Conservation (phyloP, 2,113 vertebrate genomes). For the Anolis carolinensis region DNA sequence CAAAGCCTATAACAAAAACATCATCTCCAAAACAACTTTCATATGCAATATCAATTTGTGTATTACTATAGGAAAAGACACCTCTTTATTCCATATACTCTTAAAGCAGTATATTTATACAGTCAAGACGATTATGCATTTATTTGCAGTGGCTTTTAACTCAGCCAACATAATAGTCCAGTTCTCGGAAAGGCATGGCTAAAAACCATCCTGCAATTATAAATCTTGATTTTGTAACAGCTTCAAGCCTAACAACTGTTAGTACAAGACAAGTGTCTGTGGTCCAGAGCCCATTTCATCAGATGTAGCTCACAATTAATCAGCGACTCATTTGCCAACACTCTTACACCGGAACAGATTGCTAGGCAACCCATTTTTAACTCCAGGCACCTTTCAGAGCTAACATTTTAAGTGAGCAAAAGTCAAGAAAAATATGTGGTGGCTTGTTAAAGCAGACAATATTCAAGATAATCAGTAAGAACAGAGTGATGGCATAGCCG, state of each 20-base stretch:
- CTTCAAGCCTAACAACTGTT: neutral
- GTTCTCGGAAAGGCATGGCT: neutral
- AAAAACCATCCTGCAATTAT: neutral
- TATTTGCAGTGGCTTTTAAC: neutral
- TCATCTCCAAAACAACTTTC: neutral
- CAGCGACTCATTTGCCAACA: slow-evolving; percentile 11
- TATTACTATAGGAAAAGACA: neutral
- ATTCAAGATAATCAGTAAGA: neutral
- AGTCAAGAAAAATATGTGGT: neutral
- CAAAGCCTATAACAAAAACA: neutral
- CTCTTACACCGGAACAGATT: slow-evolving; percentile 20
- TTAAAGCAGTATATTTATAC: neutral
- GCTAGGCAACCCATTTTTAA: slow-evolving; percentile 31
- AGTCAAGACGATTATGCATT: neutral
- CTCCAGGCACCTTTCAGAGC: slow-evolving; percentile 19
- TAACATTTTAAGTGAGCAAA: slow-evolving; percentile 13
- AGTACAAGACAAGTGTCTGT: neutral
- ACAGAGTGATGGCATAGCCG: neutral
- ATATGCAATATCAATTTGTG: neutral
- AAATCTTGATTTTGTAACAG: neutral
- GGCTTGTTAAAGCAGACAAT: neutral
- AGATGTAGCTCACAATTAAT: neutral
- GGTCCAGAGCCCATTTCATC: neutral
- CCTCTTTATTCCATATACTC: neutral
- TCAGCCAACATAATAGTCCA: neutral